Base-by-base conservation (phyloP, 2,888 invertebrate genomes). In the Sarcophaga caerulescens region DNA sequence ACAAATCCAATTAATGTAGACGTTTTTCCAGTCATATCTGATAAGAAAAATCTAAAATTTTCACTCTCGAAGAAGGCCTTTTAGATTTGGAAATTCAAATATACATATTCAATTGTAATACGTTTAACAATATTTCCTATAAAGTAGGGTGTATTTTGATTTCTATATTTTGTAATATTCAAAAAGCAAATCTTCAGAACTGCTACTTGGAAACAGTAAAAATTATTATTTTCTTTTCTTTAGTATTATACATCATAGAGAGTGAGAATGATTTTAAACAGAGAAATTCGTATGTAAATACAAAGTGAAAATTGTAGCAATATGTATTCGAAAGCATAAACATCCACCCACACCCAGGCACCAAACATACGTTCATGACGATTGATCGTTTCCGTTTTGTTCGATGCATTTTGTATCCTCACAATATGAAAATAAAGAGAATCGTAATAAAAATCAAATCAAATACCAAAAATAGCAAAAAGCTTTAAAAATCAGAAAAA, bases 361-460 rank as follows among this genome's bases (percentile, higher is more conserved):
- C 57, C 74, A 63, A 68, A 82, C 78, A 75, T 57, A 81, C 81
- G 70, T 25, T 69, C 83, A 75, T 73, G 70, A 76, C 87, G 86
- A 88, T 84, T 86, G 87, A 88, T 88, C 79, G 73, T 77, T 85
- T 87, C 86, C 88, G 87, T 84, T 84, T 77, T 81, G 66, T 73
- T 77, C 74, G 57, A 74, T 81, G 84, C 80, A 84, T 71, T 35
- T 85, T 70, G 59, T 77, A 78, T 82, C 69, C 71, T 76, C 78
- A 19, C 23, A 73, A 45, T 62, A 74, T 47, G 1, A 52, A 19
- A 59, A 65, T 25, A 44, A 57, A 78, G 65, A 76, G 14, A 69
- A 45, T 12, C 12, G 47, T 62, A 74, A 63, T 65, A 12, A n/a
- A 59, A 78, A 68, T 62, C 44, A 81, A 81, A 66, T 19, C 63